These are phyloP conservation scores for Lacerta bilineata DNA, from an alignment of 2,797 vertebrate species.

Conservation along the genomic window DNA sequence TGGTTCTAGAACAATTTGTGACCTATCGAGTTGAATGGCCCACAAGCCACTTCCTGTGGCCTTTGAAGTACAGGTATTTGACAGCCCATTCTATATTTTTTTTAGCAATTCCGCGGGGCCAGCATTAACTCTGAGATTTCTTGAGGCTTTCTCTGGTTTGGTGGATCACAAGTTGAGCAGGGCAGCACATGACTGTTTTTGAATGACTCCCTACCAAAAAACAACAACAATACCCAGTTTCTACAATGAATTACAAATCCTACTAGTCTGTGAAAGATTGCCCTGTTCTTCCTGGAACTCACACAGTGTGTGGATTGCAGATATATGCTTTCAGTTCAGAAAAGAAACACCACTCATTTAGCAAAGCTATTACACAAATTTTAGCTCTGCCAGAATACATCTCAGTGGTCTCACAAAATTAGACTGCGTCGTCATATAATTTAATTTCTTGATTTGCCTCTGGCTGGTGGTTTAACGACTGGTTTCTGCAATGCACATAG, in stretches of 20 bases:
- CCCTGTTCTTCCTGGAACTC: background rate
- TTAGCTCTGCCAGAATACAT: slow-evolving; percentile 40
- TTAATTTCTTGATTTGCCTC: slow-evolving; percentile 75
- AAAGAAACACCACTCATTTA: background rate
- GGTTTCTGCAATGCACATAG: slow-evolving; percentile 59
- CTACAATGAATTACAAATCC: background rate
- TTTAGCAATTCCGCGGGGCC: background rate
- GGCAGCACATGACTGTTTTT: background rate
- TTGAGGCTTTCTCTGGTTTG: background rate
- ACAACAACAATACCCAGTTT: background rate
- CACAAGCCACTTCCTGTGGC: background rate
- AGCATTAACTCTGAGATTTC: background rate
- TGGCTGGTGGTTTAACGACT: slow-evolving; percentile 60
- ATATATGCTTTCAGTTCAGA: background rate
- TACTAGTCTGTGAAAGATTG: background rate
- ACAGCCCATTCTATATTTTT: background rate
- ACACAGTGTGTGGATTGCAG: background rate
- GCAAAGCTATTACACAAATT: slow-evolving; percentile 32
- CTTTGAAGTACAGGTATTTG: background rate
- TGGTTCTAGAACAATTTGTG: slow-evolving; percentile 10
- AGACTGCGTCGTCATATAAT: slow-evolving; percentile 55
- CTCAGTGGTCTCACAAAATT: slow-evolving; percentile 46
- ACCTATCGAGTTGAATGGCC: background rate
- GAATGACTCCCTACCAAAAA: slow-evolving; percentile 10
- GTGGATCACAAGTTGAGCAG: background rate